These are phyloP conservation scores for Pristionchus fissidentatus DNA, from an alignment of 2,888 invertebrate genomes.

Conservation along the genomic window DNA sequence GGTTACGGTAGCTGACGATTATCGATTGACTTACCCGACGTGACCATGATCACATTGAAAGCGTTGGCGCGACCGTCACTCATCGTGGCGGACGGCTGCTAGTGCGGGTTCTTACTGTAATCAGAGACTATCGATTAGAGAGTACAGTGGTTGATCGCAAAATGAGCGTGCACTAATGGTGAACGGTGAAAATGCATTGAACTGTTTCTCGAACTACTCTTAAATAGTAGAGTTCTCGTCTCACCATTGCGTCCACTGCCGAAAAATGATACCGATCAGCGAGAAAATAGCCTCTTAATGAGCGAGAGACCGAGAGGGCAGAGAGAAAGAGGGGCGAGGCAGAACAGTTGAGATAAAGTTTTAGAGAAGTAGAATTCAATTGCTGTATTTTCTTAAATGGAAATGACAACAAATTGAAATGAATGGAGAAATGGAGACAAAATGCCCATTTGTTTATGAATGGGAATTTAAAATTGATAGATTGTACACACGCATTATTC, in stretches of 20 bases:
- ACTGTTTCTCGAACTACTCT: neutral
- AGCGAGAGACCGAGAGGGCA: neutral
- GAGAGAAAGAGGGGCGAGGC: neutral
- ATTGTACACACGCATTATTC: no score
- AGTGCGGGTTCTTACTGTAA: constrained; percentile 12
- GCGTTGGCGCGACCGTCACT: neutral
- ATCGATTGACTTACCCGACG: constrained; percentile 1
- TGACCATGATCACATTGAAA: constrained; percentile 34
- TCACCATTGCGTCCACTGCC: constrained; percentile 1
- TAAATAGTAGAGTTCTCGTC: constrained; percentile 34
- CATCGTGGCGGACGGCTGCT: neutral
- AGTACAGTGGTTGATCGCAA: neutral
- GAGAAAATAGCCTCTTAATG: no score
- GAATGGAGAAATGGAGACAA: no score
- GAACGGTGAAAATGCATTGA: neutral
- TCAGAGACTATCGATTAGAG: neutral
- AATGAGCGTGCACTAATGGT: constrained; percentile 13
- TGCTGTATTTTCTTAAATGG: no score
- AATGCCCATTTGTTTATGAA: no score
- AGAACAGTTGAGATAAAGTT: no score
- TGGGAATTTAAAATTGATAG: no score
- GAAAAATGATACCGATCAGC: constrained; percentile 41
- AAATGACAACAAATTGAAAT: no score
- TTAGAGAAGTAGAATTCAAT: no score
- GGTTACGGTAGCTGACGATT: neutral